These are phyloP conservation scores for Cyclura pinguis DNA, from an alignment of 2,797 vertebrate species.

Conservation along the genomic window DNA sequence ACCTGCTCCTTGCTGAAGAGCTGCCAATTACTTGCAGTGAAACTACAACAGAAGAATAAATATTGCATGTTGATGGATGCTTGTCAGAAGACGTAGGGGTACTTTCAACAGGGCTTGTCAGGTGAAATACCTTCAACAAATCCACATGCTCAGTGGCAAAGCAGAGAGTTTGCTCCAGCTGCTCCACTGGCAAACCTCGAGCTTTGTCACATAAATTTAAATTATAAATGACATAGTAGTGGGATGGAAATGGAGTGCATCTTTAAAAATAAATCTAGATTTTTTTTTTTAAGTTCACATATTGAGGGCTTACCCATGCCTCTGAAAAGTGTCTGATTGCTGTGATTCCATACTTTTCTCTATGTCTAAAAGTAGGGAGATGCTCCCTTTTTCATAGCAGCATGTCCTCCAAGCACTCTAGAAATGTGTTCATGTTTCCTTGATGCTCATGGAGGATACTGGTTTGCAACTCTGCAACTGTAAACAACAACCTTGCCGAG, in stretches of 20 bases:
- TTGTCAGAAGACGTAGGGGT: slow-evolving; percentile 75
- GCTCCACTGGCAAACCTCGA: slow-evolving; percentile 77
- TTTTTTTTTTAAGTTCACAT: neutral
- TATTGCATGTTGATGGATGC: slow-evolving; percentile 81
- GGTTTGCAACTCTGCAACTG: slow-evolving; percentile 73
- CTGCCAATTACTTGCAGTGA: slow-evolving; percentile 72
- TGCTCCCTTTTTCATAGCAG: slow-evolving; percentile 54
- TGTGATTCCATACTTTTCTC: slow-evolving; percentile 75
- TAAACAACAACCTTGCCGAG: slow-evolving; percentile 77
- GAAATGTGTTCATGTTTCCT: slow-evolving; percentile 66
- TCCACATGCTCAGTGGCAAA: slow-evolving; percentile 77
- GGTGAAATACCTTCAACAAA: slow-evolving; percentile 68
- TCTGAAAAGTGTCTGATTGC: slow-evolving; percentile 69
- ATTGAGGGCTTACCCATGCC: slow-evolving; percentile 69
- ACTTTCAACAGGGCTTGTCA: slow-evolving; percentile 75
- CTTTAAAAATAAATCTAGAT: slow-evolving; percentile 76
- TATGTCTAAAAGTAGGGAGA: slow-evolving; percentile 67
- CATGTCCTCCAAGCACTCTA: slow-evolving; percentile 48
- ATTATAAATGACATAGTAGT: slow-evolving; percentile 81
- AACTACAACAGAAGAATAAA: slow-evolving; percentile 79
- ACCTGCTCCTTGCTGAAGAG: slow-evolving; percentile 62
- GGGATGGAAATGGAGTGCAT: slow-evolving; percentile 79
- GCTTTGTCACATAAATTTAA: slow-evolving; percentile 81
- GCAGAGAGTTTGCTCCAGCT: slow-evolving; percentile 76
- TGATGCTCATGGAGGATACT: slow-evolving; percentile 70